phyloP scores from a whole-genome alignment of 1,140 invertebrate species.

The Aphidius ervi region DNA sequence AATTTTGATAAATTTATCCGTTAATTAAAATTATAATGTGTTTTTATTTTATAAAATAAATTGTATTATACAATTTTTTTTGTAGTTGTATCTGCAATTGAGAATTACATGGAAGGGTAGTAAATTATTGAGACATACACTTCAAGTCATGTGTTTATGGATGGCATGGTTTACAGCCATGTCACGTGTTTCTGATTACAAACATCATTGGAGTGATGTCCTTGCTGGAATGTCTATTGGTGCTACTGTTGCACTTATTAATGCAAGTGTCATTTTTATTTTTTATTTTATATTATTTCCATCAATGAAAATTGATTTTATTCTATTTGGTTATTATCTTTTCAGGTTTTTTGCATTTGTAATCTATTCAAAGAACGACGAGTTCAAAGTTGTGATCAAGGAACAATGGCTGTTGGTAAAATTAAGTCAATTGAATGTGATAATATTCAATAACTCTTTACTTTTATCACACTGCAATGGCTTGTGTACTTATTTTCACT shows the following conservation, averaged over 20 bases:
- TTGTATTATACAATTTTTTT: neutral
- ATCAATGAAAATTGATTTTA: too few species aligned
- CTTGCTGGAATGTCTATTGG: constrained; percentile 64
- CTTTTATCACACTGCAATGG: too few species aligned
- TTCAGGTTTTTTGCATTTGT: too few species aligned
- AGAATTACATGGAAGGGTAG: constrained; percentile 71
- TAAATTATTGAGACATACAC: constrained; percentile 68
- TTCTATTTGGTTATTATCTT: too few species aligned
- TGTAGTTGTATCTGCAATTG: constrained; percentile 62
- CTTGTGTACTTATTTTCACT: too few species aligned
- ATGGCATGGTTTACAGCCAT: constrained; percentile 78
- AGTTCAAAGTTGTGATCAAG: too few species aligned
- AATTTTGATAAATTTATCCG: neutral
- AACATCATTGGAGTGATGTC: constrained; percentile 93
- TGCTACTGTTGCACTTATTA: constrained; percentile 53
- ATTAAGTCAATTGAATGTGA: too few species aligned
- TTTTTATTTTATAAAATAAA: constrained; percentile 7
- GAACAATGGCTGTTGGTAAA: too few species aligned
- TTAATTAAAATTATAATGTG: constrained; percentile 5
- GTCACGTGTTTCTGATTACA: constrained; percentile 88
- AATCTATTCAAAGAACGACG: too few species aligned
- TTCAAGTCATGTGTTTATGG: constrained; percentile 70
- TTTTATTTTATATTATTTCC: neutral
- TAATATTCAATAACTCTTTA: too few species aligned
- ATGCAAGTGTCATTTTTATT: constrained; percentile 30